Percentiles rank a stretch among this genome's conserved stretches.
phyloP scores from a whole-genome alignment of 30 jellyfish, hydroid and myxozoan species.

The Nemopilema nomurai region DNA sequence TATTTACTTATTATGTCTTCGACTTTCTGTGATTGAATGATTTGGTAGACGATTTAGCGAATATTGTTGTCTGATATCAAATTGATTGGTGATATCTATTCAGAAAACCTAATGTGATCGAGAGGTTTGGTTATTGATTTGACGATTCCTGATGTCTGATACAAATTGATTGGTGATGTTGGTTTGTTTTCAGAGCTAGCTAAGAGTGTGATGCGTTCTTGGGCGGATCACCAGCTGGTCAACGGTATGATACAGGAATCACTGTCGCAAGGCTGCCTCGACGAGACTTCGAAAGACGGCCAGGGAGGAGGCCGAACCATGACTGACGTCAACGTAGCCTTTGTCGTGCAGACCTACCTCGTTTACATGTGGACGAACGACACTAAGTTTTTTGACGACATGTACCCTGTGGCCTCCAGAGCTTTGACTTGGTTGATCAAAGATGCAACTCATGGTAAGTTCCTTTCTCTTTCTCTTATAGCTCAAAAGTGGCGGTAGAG shows the following conservation, averaged over 20 bases:
- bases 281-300: constrained; percentile 89
- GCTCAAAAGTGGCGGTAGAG: not conserved
- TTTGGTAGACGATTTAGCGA: no score
- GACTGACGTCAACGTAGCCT: constrained; percentile 98
- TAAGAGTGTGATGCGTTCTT: constrained; percentile 90
- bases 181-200: constrained; percentile 64
- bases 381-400: constrained; percentile 80
- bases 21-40: no score
- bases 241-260: constrained; percentile 99
- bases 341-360: constrained; percentile 87
- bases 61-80: no score
- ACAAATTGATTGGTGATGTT: not conserved
- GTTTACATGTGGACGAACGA: constrained; percentile 97
- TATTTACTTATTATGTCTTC: no score
- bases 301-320: constrained; percentile 94
- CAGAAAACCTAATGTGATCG: no score
- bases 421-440: constrained; percentile 92
- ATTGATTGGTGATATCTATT: no score
- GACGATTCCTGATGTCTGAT: not conserved
- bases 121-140: not conserved
- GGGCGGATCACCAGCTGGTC: constrained; percentile 99
- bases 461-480: not conserved
- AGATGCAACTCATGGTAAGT: constrained; percentile 89
- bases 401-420: constrained; percentile 89
- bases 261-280: constrained; percentile 94